phyloP scores from a whole-genome alignment of 2,888 invertebrate species.

The Nephrotoma flavescens region DNA sequence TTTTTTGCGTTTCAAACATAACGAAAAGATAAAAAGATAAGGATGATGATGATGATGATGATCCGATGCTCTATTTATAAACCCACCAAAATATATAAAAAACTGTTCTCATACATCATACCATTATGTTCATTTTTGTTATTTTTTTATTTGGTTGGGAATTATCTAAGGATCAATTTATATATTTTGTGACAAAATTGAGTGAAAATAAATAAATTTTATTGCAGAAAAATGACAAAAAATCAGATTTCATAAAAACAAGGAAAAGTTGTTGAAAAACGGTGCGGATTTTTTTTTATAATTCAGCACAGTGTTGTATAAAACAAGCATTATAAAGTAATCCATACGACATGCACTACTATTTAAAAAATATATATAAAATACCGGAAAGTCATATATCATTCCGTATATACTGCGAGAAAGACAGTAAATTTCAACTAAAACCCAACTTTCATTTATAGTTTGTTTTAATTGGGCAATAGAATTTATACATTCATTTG shows the following conservation, averaged over 20 bases:
- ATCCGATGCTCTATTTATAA: neutral
- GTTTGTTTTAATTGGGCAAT: neutral
- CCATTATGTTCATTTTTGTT: neutral
- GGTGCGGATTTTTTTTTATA: neutral
- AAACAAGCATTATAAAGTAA: neutral
- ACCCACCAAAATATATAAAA: neutral
- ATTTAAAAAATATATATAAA: neutral
- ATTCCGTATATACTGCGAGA: neutral
- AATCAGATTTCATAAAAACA: neutral
- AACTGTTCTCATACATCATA: conserved; percentile 1
- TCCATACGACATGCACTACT: neutral
- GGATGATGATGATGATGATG: neutral
- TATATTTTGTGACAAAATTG: conserved; percentile 1
- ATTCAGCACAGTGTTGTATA: neutral
- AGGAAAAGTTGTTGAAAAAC: neutral
- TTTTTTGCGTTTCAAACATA: neutral
- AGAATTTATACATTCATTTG: neutral
- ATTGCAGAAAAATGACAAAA: neutral
- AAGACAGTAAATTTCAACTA: neutral
- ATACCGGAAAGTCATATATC: neutral
- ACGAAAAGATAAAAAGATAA: neutral
- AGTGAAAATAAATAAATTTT: conserved; percentile 2
- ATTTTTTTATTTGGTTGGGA: neutral
- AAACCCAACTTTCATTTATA: neutral
- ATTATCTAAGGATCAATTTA: conserved; percentile 4